Base-by-base conservation (phyloP, 2,797 vertebrate species). In the Amblyopsis hoosieri region DNA sequence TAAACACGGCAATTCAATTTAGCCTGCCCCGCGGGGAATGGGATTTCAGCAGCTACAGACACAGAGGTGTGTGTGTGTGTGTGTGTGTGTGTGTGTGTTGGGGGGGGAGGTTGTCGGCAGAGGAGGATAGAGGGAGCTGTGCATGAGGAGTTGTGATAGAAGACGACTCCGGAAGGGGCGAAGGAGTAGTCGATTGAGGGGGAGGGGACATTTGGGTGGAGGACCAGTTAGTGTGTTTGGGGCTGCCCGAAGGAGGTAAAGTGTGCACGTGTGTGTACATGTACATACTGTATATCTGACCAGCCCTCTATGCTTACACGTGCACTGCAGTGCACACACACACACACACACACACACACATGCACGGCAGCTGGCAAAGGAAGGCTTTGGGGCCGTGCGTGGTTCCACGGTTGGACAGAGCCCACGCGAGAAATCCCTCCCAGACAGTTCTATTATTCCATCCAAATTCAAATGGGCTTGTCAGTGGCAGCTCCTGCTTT, bases 1-100 rank as follows among this genome's bases (percentile, higher is more conserved):
- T 90, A 90, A 93, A 92, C 91, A 80, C 80, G 89, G 85, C 90
- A 94, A 94, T 96, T 93, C 94, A 94, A 94, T 96, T 94, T 94
- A 87, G 91, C 92, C 91, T 93, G 93, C 94, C 94, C 94, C 93
- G 90, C 84, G 86, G 86, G 87, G 87, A 95, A 96, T 94, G 93
- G 94, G 95, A 95, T 96, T 96, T 90, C 86, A 78, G 81, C 81
- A 77, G 85, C 83, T 80, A 76, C 69, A 49, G 74, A 78, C 81
- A 83, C 76, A 42, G 31, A 59, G 37, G 46, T 63, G 52, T 60
- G 62, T 58, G 15, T 57, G 49, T 29, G 54, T 33, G 45, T 14
- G 19, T 8, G 64, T 52, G 67, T 57, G 54, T 5, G 45, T 14
- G 17, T 8, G 64, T 52, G 65, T 54, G 53, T 3, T 54, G 51